Evolutionary conservation across 2,797 vertebrate species (phyloP).

Genomic region (Aphelocoma californica): DNA sequence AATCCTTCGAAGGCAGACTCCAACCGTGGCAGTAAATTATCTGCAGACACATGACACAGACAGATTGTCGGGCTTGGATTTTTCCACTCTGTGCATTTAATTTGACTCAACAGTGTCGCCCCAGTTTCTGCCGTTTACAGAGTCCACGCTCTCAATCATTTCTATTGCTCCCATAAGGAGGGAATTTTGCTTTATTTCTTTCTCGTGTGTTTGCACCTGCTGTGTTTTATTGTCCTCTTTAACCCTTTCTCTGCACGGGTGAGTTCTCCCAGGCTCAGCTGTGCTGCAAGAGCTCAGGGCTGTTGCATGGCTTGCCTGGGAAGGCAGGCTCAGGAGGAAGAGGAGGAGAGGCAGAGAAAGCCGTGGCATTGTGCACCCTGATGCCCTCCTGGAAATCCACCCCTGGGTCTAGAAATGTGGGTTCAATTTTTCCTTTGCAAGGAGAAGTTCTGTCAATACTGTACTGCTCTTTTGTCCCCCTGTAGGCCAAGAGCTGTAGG

Average conservation of each 20-base stretch:
- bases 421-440: slow-evolving; percentile 49
- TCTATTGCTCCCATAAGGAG: slow-evolving; percentile 35
- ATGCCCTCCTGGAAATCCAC: slow-evolving; percentile 5
- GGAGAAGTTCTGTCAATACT: neutral
- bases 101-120: slow-evolving; percentile 6
- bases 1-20: neutral
- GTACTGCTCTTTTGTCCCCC: neutral
- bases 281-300: neutral
- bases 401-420: slow-evolving; percentile 30
- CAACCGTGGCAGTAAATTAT: neutral
- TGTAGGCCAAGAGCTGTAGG: neutral
- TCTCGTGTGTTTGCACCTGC: slow-evolving; percentile 49
- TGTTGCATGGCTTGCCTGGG: neutral
- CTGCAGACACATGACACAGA: neutral
- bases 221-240: slow-evolving; percentile 29
- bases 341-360: neutral
- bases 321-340: neutral
- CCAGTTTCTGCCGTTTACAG: slow-evolving; percentile 12
- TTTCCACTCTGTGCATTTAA: slow-evolving; percentile 31
- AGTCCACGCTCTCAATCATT: slow-evolving; percentile 25
- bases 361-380: neutral
- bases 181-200: slow-evolving; percentile 48
- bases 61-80: neutral
- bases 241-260: neutral
- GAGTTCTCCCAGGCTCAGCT: accelerated